These are phyloP conservation scores for Stenotaenia linearis DNA, from an alignment of 2,888 invertebrate species.

Conservation along the genomic window DNA sequence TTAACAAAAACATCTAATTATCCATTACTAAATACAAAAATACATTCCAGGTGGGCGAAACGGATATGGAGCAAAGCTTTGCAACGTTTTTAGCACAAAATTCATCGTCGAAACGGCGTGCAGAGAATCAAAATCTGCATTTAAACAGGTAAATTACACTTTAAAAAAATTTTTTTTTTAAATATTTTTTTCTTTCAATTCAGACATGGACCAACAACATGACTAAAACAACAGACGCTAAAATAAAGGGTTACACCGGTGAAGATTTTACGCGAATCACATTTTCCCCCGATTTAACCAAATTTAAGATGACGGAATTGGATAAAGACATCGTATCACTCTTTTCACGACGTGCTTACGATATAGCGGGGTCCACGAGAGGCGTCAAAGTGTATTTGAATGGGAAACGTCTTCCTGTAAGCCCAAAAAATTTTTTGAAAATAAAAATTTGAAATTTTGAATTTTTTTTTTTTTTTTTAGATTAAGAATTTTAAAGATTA, in stretches of 20 bases:
- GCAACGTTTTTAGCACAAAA: constrained; percentile 95
- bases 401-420: constrained; percentile 67
- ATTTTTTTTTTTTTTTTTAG: constrained; percentile 40
- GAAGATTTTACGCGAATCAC: constrained; percentile 89
- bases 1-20: too few relatives aligned
- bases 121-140: constrained; percentile 74
- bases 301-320: constrained; percentile 89
- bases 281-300: constrained; percentile 86
- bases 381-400: constrained; percentile 90
- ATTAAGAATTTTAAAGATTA: constrained; percentile 93
- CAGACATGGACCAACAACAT: constrained; percentile 96
- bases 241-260: constrained; percentile 63
- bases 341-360: constrained; percentile 90
- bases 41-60: constrained; percentile 68
- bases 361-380: constrained; percentile 82
- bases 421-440: too few relatives aligned
- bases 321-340: constrained; percentile 88
- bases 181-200: constrained; percentile 35
- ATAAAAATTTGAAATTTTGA: not conserved
- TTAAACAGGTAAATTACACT: constrained; percentile 73
- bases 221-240: constrained; percentile 82
- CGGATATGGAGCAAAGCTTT: constrained; percentile 97
- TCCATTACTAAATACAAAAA: too few relatives aligned
- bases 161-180: not conserved
- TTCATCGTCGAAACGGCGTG: constrained; percentile 93